Evolutionary conservation across 2,113 vertebrate genomes (phyloP), one percentile per base, ranked within the genome.

Genomic region (Takifugu flavidus): DNA sequence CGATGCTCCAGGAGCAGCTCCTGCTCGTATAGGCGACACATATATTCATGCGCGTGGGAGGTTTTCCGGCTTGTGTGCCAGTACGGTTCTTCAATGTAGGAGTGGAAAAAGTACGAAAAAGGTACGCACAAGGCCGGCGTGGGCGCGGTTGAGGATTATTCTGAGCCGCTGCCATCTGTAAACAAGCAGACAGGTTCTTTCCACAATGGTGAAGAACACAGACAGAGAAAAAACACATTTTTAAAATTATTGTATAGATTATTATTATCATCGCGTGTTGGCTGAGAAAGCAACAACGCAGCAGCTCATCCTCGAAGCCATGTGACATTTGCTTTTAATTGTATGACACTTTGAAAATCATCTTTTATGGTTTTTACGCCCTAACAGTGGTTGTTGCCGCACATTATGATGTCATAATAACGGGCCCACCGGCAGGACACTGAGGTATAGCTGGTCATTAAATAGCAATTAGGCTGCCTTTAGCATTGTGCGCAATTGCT

Each of bases 101-200:
- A 39, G 52, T 31, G 20, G 56, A 39, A 51, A 51, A 4, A 20
- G n/a, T 0, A 13, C 8, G 13, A 39, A 70, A 57, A 67, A 52
- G 25, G n/a, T 56, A 49, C 1, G 53, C 4, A 58, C 46, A 57
- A 50, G 73, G 59, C 65, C 65, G 15, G 72, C 4, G 85, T 85
- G 69, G 65, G 83, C 42, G 85, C 49, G 61, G 54, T 62, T 62
- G 72, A 76, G 74, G 80, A 77, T 80, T 82, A 80, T 78, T 78
- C 59, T 65, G 65, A 75, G 72, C 70, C 54, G 28, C 44, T 75
- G 68, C 79, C 74, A 74, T 82, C 68, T 77, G 79, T 69, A 77
- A 77, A 80, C 65, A 74, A 65, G 77, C 70, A 47, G 74, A 80
- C 34, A 39, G 5, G 7, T 39, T 39, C 4, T 39, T 39, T 10